phyloP scores from a whole-genome alignment of 2,888 invertebrate genomes.

The Drosophila dives region DNA sequence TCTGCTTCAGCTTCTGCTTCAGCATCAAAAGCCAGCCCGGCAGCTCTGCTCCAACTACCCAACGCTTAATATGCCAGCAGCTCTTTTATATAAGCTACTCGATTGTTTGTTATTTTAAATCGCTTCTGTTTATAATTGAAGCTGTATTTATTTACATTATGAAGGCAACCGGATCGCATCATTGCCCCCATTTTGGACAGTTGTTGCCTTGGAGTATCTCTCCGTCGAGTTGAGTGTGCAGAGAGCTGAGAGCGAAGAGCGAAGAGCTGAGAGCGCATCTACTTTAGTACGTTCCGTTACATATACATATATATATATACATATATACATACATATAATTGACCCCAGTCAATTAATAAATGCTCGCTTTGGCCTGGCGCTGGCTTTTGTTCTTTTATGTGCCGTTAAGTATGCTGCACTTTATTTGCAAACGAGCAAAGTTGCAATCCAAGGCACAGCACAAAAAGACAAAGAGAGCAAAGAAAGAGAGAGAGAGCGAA shows the following conservation, averaged over 20 bases:
- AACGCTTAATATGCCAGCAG: not conserved
- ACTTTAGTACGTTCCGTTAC: no score
- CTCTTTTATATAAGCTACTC: not conserved
- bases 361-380: constrained; percentile 50
- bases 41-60: not conserved
- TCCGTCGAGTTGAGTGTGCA: not conserved
- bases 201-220: constrained; percentile 8
- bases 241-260: no score
- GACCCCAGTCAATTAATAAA: constrained; percentile 73
- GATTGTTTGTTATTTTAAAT: not conserved
- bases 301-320: not conserved
- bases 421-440: constrained; percentile 59
- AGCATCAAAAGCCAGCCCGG: not conserved
- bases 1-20: not conserved
- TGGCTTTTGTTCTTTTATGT: constrained; percentile 54
- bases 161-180: not conserved
- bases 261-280: no score
- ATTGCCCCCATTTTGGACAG: not conserved
- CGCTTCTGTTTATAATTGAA: not conserved
- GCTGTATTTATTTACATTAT: not conserved
- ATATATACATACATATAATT: constrained; percentile 44
- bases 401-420: constrained; percentile 63
- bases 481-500: not conserved
- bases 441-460: constrained; percentile 13
- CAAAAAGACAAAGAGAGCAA: not conserved